A percentile compares a stretch with the other conserved stretches of the same genome.
These are phyloP conservation scores for Nesometra sesokonis DNA, from an alignment of 35 echinoderm and acorn worm genomes.

Conservation along the genomic window DNA sequence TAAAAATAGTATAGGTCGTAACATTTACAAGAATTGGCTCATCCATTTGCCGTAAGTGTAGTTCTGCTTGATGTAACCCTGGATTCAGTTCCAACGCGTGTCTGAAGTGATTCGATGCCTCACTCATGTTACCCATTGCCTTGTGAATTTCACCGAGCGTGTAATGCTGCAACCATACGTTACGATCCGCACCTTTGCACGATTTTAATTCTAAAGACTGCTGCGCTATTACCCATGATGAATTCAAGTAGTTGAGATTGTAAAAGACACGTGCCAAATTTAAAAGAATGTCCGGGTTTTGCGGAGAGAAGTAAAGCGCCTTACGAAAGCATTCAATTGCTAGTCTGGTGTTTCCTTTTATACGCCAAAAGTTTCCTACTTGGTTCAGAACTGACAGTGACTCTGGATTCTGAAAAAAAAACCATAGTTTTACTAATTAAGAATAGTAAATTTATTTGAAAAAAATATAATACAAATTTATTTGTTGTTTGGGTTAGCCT, in stretches of 20 bases:
- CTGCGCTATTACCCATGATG: constrained; percentile 55
- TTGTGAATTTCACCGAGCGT: constrained; percentile 91
- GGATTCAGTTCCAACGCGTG: constrained; percentile 83
- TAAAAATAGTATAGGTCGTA: constrained; percentile 84
- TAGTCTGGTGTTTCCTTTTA: constrained; percentile 75
- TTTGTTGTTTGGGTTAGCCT: no score
- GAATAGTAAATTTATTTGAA: no score
- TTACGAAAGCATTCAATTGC: constrained; percentile 97
- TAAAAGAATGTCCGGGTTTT: constrained; percentile 85
- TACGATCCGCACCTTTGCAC: constrained; percentile 40
- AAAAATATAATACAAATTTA: no score
- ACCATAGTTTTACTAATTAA: not conserved
- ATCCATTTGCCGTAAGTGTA: constrained; percentile 66
- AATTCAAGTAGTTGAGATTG: constrained; percentile 68
- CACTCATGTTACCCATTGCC: constrained; percentile 45
- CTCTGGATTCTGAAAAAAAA: constrained; percentile 57
- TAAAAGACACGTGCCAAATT: constrained; percentile 86
- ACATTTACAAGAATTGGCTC: constrained; percentile 38
- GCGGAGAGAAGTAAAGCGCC: constrained; percentile 67
- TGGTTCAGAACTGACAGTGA: constrained; percentile 85
- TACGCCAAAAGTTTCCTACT: constrained; percentile 94
- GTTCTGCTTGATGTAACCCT: constrained; percentile 80
- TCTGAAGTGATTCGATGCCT: constrained; percentile 59
- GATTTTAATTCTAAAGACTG: constrained; percentile 70
- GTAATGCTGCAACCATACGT: constrained; percentile 94